Percentiles rank a stretch among this genome's conserved stretches.
These are phyloP conservation scores for Ammodytes dubius DNA, from an alignment of 2,113 vertebrate species.

Conservation along the genomic window DNA sequence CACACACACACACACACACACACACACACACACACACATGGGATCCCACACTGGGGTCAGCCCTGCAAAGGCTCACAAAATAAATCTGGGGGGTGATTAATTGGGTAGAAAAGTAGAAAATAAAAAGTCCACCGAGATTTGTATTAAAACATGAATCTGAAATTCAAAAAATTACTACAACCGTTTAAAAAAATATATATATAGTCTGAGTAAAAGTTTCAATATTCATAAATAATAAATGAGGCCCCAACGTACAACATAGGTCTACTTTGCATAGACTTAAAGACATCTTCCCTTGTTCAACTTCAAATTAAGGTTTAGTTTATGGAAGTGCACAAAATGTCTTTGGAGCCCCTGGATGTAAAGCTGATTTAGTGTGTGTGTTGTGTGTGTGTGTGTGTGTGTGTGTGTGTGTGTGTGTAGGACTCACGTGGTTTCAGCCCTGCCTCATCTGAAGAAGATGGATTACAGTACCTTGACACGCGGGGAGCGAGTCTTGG, in stretches of 20 bases:
- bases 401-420: conserved; percentile 21
- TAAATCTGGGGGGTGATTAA: not conserved
- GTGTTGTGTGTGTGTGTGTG: not conserved
- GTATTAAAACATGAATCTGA: not conserved
- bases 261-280: not conserved
- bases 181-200: too few species aligned
- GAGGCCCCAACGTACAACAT: not conserved
- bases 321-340: not conserved
- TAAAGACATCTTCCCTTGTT: not conserved
- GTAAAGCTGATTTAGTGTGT: not conserved
- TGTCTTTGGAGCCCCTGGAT: not conserved
- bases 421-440: conserved; percentile 83
- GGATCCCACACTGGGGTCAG: not conserved
- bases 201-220: not conserved
- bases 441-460: conserved; percentile 84
- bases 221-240: too few species aligned
- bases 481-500: conserved; percentile 79
- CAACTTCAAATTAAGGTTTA: not conserved
- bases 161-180: not conserved
- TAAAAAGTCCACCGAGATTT: too few species aligned
- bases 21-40: not conserved
- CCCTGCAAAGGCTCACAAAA: not conserved
- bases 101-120: not conserved
- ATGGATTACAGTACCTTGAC: conserved; percentile 89
- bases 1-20: not conserved